Evolutionary conservation across 1,140 invertebrate species (phyloP).

Genomic region (Drosophila albomicans): DNA sequence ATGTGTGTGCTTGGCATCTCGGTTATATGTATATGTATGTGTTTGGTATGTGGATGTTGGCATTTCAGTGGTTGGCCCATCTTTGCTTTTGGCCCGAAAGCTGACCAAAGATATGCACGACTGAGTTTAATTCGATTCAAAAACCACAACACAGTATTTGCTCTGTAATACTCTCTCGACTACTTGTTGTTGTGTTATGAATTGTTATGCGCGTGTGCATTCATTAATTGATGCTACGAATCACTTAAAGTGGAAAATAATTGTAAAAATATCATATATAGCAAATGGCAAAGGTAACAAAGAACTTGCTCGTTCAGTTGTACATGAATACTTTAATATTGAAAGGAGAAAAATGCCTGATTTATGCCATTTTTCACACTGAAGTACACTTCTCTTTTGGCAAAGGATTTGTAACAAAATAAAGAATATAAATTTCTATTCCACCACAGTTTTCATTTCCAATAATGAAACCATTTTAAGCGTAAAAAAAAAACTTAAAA

Average conservation of each 20-base stretch:
- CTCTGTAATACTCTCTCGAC: background rate
- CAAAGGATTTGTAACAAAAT: too few relatives aligned
- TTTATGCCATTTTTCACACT: too few relatives aligned
- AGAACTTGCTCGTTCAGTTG: background rate
- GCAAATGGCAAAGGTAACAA: background rate
- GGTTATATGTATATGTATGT: slow-evolving; percentile 17
- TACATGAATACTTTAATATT: too few relatives aligned
- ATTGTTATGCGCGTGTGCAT: slow-evolving; percentile 31
- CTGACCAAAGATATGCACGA: slow-evolving; percentile 44
- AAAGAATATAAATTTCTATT: too few relatives aligned
- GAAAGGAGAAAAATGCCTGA: too few relatives aligned
- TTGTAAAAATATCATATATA: slow-evolving; percentile 6
- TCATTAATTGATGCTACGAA: slow-evolving; percentile 56
- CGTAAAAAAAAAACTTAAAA: too few relatives aligned
- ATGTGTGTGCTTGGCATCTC: slow-evolving; percentile 33
- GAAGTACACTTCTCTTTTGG: too few relatives aligned
- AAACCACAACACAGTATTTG: slow-evolving; percentile 30
- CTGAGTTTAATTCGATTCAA: slow-evolving; percentile 43
- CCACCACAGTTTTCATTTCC: too few relatives aligned
- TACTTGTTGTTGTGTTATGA: background rate
- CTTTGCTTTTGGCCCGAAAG: slow-evolving; percentile 3
- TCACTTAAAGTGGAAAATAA: slow-evolving; percentile 20
- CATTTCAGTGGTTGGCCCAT: slow-evolving; percentile 53
- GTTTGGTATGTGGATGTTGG: slow-evolving; percentile 46
- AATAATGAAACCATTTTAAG: too few relatives aligned